phyloP scores from a whole-genome alignment of 2,888 invertebrate genomes.

The Leptodirus hochenwartii region DNA sequence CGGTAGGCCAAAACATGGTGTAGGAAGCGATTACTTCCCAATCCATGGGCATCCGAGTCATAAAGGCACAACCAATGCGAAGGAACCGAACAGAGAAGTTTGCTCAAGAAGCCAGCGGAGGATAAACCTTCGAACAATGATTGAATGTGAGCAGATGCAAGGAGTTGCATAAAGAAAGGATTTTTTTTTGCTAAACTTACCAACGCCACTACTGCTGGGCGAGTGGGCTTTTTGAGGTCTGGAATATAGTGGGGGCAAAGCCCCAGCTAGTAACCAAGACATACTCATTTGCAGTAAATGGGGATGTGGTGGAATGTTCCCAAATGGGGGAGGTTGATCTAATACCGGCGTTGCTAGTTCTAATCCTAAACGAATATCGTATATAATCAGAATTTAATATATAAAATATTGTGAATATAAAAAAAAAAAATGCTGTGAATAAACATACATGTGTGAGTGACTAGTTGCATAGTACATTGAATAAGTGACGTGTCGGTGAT shows the following conservation, averaged over 20 bases:
- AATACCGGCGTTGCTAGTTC: conserved; percentile 62
- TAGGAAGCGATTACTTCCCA: conserved; percentile 68
- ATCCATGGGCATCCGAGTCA: conserved; percentile 66
- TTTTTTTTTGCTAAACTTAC: too few relatives aligned
- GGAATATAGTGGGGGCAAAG: conserved; percentile 23
- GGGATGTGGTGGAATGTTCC: conserved; percentile 19
- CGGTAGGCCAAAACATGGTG: conserved; percentile 72
- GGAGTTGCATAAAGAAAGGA: too few relatives aligned
- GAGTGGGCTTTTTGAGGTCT: conserved; percentile 25
- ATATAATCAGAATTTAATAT: too few relatives aligned
- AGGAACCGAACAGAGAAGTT: conserved; percentile 44
- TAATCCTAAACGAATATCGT: conserved; percentile 27
- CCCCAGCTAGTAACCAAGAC: conserved; percentile 27
- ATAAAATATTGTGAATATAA: conserved; percentile 5
- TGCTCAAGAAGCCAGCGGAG: conserved; percentile 16
- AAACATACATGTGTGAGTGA: too few relatives aligned
- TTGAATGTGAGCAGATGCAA: conserved; percentile 9
- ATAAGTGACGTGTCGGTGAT: too few relatives aligned
- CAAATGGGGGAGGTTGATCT: conserved; percentile 34
- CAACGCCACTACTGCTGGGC: conserved; percentile 19
- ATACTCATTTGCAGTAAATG: conserved; percentile 26
- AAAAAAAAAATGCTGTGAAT: conserved; percentile 4
- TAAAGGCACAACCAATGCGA: conserved; percentile 78
- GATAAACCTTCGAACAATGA: neutral
- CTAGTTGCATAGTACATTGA: too few relatives aligned